Percentiles rank a stretch among this genome's conserved stretches.
phyloP scores from a whole-genome alignment of 2,113 vertebrate genomes.

The Xiphorhynchus elegans region DNA sequence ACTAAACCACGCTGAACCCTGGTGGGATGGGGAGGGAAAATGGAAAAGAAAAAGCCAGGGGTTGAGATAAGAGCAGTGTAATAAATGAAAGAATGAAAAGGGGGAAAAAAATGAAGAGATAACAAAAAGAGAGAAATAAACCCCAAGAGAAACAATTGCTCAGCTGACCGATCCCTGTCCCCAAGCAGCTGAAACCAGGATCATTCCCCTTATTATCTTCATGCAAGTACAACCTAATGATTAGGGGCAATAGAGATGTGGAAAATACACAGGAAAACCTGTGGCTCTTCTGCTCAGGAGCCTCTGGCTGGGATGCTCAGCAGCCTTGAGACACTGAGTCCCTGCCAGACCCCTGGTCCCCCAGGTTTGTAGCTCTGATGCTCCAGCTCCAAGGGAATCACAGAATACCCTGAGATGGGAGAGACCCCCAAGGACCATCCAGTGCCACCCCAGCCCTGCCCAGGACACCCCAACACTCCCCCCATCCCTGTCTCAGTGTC shows the following conservation, averaged over 20 bases:
- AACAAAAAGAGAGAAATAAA: not conserved
- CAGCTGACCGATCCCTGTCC: not conserved
- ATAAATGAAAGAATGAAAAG: not conserved
- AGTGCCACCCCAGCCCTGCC: not conserved
- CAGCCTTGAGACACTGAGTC: not conserved
- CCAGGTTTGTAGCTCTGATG: accelerated
- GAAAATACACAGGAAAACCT: not conserved
- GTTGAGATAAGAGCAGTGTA: not conserved
- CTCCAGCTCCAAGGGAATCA: not conserved
- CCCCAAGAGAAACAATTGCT: not conserved
- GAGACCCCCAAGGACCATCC: not conserved
- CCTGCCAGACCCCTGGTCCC: not conserved
- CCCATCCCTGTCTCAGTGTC: not conserved
- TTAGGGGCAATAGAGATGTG: not conserved
- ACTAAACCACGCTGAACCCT: not conserved
- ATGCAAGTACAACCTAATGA: not conserved
- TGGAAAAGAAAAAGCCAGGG: accelerated
- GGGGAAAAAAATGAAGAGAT: not conserved
- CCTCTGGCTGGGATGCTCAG: not conserved
- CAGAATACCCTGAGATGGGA: not conserved
- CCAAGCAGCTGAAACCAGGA: not conserved
- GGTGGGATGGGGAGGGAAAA: not conserved
- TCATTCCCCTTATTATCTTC: not conserved
- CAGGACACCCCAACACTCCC: not conserved
- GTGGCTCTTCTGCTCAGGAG: not conserved